Base-by-base conservation (phyloP, 2,888 invertebrate species). In the Diloba caeruleocephala region DNA sequence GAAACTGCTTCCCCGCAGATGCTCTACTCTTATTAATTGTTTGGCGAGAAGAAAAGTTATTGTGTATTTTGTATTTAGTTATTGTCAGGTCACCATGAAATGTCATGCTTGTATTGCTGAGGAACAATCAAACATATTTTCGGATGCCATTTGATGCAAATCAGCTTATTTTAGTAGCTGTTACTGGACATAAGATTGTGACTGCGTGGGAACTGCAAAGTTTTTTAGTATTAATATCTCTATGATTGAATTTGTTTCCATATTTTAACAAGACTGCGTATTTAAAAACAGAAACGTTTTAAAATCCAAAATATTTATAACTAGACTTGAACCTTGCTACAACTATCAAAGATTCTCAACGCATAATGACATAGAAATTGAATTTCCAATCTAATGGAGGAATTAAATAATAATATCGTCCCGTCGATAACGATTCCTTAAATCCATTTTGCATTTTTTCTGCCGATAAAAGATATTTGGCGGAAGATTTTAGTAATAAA, bases 381-480 rank as follows among this genome's bases (percentile, higher is more conserved):
- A 52, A 63, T 64, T 46, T 39, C 34, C 48, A 39, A 13, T 49
- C 28, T 46, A 34, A 46, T 44, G 34, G 37, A 37, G 26, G n/a
- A 34, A 43, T 46, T 12, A 55, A 51, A 52, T 46, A 49, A 57
- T 62, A 62, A 52, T 61, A 53, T 42, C 8, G 39, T 32, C 10
- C n/a, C 44, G n/a, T 14, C 15, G 34, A 28, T 36, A 62, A 39
- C 25, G 25, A 25, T 61, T 21, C 28, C 37, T 53, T 19, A 29
- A 50, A 62, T 44, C 33, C 49, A 31, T 43, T 57, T 50, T 42
- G 14, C 31, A 37, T 34, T 51, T 48, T 52, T 51, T 44, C 23
- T 3, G 13, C 25, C 29, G 39, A 44, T 41, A 53, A 33, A 43
- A 17, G 29, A 33, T 28, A 51, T 54, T 54, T 45, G 32, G 25